Evolutionary conservation across 2,797 vertebrate species (phyloP), one percentile per base, ranked within the genome.

Genomic region (Clarias platycephalus): DNA sequence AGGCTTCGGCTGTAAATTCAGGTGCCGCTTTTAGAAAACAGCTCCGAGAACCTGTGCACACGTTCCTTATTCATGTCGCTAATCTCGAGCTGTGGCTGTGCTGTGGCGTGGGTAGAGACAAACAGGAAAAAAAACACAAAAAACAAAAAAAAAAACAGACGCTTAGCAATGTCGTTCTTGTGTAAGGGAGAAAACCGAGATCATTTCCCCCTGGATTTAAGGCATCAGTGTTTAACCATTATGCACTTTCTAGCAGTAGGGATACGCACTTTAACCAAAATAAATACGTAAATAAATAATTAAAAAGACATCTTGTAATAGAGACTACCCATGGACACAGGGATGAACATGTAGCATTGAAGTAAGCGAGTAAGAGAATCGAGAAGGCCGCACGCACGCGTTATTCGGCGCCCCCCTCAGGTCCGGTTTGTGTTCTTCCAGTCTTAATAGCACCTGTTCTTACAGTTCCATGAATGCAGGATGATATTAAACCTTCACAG

Each of bases 21-120:
- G 93, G 93, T 95, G 93, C 93, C 93, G 95, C 92, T 91, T 91
- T 81, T 84, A 91, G 53, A 88, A 89, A 82, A n/a, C 31, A n/a
- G 57, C 55, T 60, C 67, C 10, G 80, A 82, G 67, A 71, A 71
- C n/a, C 55, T 40, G 58, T 18, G 20, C 7, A 34, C 53, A 40
- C 80, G 22, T 75, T 70, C 68, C 57, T 72, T 57, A 28, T 68
- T 80, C 72, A 49, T 40, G 34, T 83, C n/a, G 57, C 26, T 31
- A 44, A 49, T 55, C 75, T 74, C 60, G 1, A 85, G 67, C 80
- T 66, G 74, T 57, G 49, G 28, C 53, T 78, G 58, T 72, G 57
- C 64, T 77, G 40, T 67, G 77, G 74, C 15, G 62, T 81, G 86
- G 81, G 37, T 70, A 81, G 71, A 85, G 53, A 84, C 66, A 31